Conservation (phyloP, 1,140 invertebrate species). For the Ceratosolen fusciceps region DNA sequence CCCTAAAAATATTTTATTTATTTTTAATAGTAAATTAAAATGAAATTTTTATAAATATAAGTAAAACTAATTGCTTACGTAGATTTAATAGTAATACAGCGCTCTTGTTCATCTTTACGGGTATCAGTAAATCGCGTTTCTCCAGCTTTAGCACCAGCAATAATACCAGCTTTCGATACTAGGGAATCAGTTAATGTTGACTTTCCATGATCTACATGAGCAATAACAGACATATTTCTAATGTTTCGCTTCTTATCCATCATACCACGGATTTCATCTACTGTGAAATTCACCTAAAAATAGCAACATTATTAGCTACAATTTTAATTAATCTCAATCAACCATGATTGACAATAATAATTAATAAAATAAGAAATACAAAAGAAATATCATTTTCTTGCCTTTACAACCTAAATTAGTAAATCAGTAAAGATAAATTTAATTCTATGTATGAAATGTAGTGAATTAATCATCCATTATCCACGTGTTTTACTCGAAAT, state of each 20-base stretch:
- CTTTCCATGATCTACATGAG: constrained; percentile 99
- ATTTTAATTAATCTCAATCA: too few species aligned
- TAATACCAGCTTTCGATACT: constrained; percentile 99
- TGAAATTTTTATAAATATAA: background rate
- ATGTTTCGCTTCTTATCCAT: constrained; percentile 99
- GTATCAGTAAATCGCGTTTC: constrained; percentile 99
- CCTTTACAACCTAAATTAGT: too few species aligned
- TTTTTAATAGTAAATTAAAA: background rate
- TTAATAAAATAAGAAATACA: too few species aligned
- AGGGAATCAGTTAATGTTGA: constrained; percentile 99
- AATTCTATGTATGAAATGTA: too few species aligned
- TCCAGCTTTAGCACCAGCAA: constrained; percentile 97
- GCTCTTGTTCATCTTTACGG: constrained; percentile 98
- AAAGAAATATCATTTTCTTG: too few species aligned
- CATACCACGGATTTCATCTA: constrained; percentile 99
- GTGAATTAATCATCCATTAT: too few species aligned
- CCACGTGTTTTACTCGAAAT: too few species aligned
- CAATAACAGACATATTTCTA: constrained; percentile 99
- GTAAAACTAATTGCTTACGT: constrained; percentile 81
- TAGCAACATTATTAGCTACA: background rate
- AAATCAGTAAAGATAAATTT: too few species aligned
- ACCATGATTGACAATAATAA: too few species aligned
- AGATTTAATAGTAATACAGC: constrained; percentile 99
- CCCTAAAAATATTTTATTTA: constrained; percentile 73
- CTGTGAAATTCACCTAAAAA: constrained; percentile 98